Evolutionary conservation across 2,888 invertebrate genomes (phyloP).

Genomic region (Caradrina clavipalpis): DNA sequence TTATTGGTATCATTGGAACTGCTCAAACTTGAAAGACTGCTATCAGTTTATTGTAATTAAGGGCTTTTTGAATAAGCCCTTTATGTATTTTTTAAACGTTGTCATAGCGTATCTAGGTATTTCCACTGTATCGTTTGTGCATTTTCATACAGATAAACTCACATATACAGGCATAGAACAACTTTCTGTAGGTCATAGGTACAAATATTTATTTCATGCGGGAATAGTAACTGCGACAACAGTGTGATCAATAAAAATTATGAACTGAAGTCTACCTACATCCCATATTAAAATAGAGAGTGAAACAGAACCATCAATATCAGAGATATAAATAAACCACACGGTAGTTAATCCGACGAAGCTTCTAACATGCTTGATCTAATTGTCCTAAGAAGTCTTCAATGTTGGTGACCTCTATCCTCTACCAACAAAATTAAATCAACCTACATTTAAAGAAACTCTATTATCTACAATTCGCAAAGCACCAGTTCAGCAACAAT

Average conservation of each 20-base stretch:
- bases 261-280: neutral
- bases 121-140: too few relatives aligned
- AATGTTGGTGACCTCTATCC: neutral
- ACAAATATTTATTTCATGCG: too few relatives aligned
- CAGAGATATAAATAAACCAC: neutral
- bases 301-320: neutral
- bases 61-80: neutral
- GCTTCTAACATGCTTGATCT: neutral
- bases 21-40: neutral
- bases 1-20: conserved; percentile 1
- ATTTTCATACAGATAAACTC: too few relatives aligned
- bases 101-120: too few relatives aligned
- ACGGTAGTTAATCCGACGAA: neutral
- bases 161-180: too few relatives aligned
- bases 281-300: neutral
- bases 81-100: neutral
- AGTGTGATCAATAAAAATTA: neutral
- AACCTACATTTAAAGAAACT: neutral
- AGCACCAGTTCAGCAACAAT: conserved; percentile 13
- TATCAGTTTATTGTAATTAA: neutral
- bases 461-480: neutral
- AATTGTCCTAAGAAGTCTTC: neutral
- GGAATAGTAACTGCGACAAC: too few relatives aligned
- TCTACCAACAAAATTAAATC: neutral
- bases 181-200: too few relatives aligned